Evolutionary conservation across 2,113 vertebrate species (phyloP), one percentile per base, ranked within the genome.

Genomic region (Lepisosteus osseus): DNA sequence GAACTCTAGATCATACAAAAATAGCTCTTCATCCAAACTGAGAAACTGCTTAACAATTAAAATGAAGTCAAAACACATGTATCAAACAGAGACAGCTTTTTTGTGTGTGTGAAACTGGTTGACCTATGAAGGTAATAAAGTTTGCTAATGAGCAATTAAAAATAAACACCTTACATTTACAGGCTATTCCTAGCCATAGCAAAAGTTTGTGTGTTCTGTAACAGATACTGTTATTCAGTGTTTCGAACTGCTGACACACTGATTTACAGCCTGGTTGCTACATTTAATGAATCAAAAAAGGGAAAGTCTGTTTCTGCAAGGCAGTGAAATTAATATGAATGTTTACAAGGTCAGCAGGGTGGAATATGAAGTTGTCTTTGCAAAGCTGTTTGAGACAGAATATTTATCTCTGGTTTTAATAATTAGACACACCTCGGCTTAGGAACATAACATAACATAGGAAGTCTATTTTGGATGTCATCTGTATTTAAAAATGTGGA

Each of bases 11-110:
- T 75, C 73, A 69, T 75, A 75, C 29, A 75, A 75, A 75, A 75
- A 75, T 75, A 75, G 68, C 47, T 75, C 70, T 75, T 68, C 73
- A 65, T 75, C 63, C 73, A 75, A 70, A 70, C 63, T 88, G 63
- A 67, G 62, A 70, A 75, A 66, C 62, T 70, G 68, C 54, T 66
- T 42, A 65, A 66, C 68, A 75, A 70, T 40, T 56, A 17, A 61
- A 62, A 62, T 45, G 14, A 66, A 69, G 54, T 75, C 54, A 75
- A 70, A 55, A 66, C 43, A 65, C 42, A 55, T 74, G 14, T 61
- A 61, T 56, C 65, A 55, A 59, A 59, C 45, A 61, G 63, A 75
- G 61, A 70, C 62, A 14, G 68, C 61, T 66, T 70, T 66, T 75
- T 29, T 29, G 29, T 29, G 29, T 29, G 29, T 15, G 41, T 42